Evolutionary conservation across 1,140 invertebrate species (phyloP).

Genomic region (Apis florea): DNA sequence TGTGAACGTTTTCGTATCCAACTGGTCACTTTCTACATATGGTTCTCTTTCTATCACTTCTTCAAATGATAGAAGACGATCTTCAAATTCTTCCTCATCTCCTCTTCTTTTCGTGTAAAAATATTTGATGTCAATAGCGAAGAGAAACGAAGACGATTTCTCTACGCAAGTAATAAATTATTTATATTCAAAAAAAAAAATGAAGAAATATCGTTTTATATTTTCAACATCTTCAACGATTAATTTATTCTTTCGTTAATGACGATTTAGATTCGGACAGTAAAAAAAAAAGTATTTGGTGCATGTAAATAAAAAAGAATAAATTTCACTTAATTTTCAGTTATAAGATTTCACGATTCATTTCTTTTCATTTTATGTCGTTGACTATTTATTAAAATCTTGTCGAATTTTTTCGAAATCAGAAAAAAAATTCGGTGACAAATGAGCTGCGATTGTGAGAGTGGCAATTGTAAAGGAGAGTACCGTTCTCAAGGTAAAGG

Average conservation of each 20-base stretch:
- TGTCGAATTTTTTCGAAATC: not conserved
- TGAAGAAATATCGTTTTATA: not conserved
- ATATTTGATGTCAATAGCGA: not conserved
- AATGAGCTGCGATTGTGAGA: not conserved
- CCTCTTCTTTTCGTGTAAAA: not conserved
- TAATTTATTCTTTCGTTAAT: not conserved
- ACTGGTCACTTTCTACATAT: constrained; percentile 68
- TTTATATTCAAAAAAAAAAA: not conserved
- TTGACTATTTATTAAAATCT: too few relatives aligned
- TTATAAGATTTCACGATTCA: not conserved
- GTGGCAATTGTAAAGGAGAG: not conserved
- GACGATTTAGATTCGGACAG: not conserved
- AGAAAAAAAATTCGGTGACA: not conserved
- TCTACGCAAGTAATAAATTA: too few relatives aligned
- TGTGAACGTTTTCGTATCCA: constrained; percentile 63
- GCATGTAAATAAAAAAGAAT: not conserved
- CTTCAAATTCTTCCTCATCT: not conserved
- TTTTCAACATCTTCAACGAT: not conserved
- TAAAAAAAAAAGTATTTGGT: not conserved
- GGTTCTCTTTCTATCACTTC: not conserved
- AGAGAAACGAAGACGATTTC: not conserved
- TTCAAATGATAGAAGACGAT: not conserved
- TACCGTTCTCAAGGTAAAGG: constrained; percentile 47
- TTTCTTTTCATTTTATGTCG: not conserved
- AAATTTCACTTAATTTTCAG: not conserved